Conservation (phyloP, 2,113 vertebrate genomes). For the Amia ocellicauda region DNA sequence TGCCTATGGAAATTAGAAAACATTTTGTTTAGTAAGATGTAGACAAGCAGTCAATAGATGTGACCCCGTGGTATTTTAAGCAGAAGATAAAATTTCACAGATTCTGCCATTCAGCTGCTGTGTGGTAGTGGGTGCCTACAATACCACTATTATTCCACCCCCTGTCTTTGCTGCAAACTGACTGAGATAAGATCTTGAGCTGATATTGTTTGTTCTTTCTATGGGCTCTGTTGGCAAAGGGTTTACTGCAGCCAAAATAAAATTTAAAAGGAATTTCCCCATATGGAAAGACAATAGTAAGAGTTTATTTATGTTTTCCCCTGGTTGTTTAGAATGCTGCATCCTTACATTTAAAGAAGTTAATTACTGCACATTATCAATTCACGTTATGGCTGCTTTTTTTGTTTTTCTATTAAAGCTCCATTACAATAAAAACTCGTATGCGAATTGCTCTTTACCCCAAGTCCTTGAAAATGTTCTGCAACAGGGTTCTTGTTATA, state of each 20-base stretch:
- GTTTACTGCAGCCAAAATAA: too few species aligned
- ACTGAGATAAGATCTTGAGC: background rate
- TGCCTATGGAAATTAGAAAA: conserved; percentile 16
- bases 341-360: too few species aligned
- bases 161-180: background rate
- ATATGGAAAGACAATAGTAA: background rate
- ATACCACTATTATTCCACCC: conserved; percentile 16
- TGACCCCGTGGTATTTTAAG: conserved; percentile 8
- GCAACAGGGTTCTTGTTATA: too few species aligned
- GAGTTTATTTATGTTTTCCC: conserved; percentile 1
- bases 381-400: too few species aligned
- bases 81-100: conserved; percentile 16
- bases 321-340: too few species aligned
- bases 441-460: too few species aligned
- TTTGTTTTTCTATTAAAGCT: too few species aligned
- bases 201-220: background rate
- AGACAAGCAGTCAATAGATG: conserved; percentile 18
- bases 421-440: too few species aligned
- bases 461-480: too few species aligned
- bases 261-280: background rate
- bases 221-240: background rate
- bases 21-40: conserved; percentile 17
- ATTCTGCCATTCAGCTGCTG: conserved; percentile 13
- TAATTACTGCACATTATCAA: too few species aligned
- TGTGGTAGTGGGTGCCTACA: conserved; percentile 1